phyloP scores from a whole-genome alignment of 2,113 vertebrate species.

The Ptilonorhynchus violaceus region DNA sequence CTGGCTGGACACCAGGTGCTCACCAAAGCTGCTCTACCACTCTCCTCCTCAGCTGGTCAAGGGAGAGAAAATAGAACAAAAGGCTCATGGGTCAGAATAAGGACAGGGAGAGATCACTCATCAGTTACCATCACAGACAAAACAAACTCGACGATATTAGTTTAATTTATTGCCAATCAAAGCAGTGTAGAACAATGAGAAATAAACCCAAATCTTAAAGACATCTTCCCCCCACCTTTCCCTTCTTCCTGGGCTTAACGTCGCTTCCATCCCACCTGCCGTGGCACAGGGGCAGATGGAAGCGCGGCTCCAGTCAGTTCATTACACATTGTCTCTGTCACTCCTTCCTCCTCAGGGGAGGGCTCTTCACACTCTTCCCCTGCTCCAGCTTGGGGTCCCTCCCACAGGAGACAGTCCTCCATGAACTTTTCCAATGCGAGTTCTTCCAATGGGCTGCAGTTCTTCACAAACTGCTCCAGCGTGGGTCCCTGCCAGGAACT shows the following conservation, averaged over 20 bases:
- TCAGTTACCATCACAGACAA: background rate
- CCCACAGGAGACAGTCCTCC: background rate
- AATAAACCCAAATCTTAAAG: background rate
- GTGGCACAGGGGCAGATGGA: background rate
- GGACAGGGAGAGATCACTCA: background rate
- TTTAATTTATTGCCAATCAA: background rate
- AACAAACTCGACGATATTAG: background rate
- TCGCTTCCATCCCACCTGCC: accelerated
- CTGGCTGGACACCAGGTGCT: background rate
- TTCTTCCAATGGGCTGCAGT: background rate
- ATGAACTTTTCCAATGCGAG: background rate
- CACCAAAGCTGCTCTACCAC: background rate
- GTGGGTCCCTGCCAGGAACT: background rate
- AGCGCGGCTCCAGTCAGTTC: accelerated
- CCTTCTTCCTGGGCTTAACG: background rate
- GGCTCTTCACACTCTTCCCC: background rate
- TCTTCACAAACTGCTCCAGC: background rate
- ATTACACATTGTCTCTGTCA: accelerated
- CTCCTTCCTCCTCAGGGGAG: background rate
- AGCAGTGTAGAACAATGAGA: background rate
- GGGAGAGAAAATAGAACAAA: background rate
- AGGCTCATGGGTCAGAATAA: background rate
- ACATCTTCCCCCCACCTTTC: accelerated
- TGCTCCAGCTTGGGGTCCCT: background rate
- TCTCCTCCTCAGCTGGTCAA: background rate